Evolutionary conservation across 2,888 invertebrate genomes (phyloP), one percentile per base, ranked within the genome.

Genomic region (Limenitis camilla): DNA sequence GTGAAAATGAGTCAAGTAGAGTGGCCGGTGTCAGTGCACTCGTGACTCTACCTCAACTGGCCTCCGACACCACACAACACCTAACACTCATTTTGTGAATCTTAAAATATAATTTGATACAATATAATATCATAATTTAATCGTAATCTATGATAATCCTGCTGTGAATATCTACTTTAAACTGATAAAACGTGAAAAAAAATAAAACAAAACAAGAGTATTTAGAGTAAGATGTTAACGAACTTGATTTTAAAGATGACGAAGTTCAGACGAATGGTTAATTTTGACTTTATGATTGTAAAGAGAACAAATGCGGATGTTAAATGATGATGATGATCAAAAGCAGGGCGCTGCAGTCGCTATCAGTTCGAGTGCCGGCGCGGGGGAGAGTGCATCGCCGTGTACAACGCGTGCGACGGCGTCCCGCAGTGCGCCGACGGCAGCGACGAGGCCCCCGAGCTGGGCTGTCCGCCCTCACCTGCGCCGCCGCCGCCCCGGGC

Each of bases 331-430:
- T n/a, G n/a, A n/a, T n/a, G n/a, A n/a, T n/a, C n/a, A n/a, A n/a
- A n/a, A 81, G 88, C 77, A 54, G 77, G 88, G 45, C 88, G 85
- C 55, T 97, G 96, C 83, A 94, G 93, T 64, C 90, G 93, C 57
- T 95, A 94, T 81, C 96, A 97, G 81, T 97, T 96, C 78, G 92
- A 93, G 76, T 97, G 97, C 71, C 92, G 93, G 61, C 91, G 90
- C 55, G 93, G 94, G 40, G 93, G 93, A 41, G 96, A 97, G 78
- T 98, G 97, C 76, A 96, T 98, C 67, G 97, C 96, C 5, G 90
- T 97, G 65, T 98, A 98, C 84, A 97, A 98, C 81, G 96, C 95
- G 6, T 98, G 97, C 71, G 96, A 97, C 79, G 96, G 96, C 47
- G 95, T 98, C 65, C 93, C 96, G 29, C 96, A 97, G 82, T 96